Evolutionary conservation across 2,113 vertebrate genomes (phyloP), one percentile per base, ranked within the genome.

Genomic region (Furnarius figulus): DNA sequence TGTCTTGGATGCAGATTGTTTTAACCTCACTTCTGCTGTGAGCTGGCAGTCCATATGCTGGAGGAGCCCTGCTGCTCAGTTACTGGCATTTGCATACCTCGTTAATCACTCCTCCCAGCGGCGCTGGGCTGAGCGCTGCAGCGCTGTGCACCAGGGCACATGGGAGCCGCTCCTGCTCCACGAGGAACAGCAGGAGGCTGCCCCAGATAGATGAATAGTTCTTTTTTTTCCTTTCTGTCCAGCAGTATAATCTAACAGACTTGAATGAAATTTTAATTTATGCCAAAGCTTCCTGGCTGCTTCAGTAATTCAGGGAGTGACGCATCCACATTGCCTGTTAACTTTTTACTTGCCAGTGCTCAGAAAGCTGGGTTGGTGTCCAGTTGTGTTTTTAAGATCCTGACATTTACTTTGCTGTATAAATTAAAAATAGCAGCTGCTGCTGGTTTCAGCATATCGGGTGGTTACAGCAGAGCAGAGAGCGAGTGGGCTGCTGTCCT

Each of bases 391-490:
- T 56, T 31, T 5, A 50, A 58, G 46, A 74, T 63, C 47, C 73
- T 95, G 94, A 74, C 88, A 92, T 94, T 95, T 42, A 58, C 50
- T 90, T 85, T 62, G 72, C 63, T 44, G 35, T 37, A 10, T 74
- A 59, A 56, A 88, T 56, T 92, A 94, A 96, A 97, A 97, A 95
- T 90, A 97, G 95, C 94, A 87, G 94, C 91, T 80, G 92, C 80
- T 89, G 65, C 77, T 85, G 74, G 19, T 87, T 84, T 80, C 77
- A 49, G 83, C 8, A 0, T 74, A 91, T 95, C 46, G 30, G 49
- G 42, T 95, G 84, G 56, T 82, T 52, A 87, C 52, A 72, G 91
- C 40, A 77, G 49, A 68, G 68, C 56, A 62, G 50, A 50, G 55
- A 65, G 74, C 0, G 0, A 67, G 56, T 66, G 61, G 42, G 65